These are phyloP conservation scores for Heliconius nattereri DNA, from an alignment of 1,140 invertebrate species.

Conservation along the genomic window DNA sequence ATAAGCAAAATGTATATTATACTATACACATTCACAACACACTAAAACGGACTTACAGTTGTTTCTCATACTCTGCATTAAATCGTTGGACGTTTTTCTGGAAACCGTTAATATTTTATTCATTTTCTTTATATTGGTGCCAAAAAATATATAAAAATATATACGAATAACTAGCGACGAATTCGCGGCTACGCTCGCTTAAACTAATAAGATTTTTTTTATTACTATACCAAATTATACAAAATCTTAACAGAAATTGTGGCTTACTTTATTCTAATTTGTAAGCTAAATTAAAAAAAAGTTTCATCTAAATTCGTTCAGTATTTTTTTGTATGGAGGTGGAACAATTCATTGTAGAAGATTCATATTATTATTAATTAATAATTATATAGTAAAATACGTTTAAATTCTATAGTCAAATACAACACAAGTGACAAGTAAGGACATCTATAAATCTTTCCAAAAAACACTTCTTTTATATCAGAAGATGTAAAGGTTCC, in stretches of 20 bases:
- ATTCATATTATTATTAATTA: too few species aligned
- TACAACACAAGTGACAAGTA: not conserved
- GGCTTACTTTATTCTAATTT: too few species aligned
- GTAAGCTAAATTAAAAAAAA: too few species aligned
- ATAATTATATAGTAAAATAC: too few species aligned
- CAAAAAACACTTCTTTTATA: not conserved
- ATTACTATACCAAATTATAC: too few species aligned
- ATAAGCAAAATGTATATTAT: not conserved
- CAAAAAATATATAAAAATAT: constrained; percentile 3
- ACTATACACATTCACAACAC: constrained; percentile 69
- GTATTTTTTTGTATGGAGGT: too few species aligned
- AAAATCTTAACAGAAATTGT: too few species aligned
- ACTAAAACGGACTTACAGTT: constrained; percentile 77
- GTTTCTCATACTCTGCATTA: constrained; percentile 76
- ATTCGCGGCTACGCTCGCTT: too few species aligned
- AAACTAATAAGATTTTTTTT: too few species aligned
- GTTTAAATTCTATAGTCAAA: too few species aligned
- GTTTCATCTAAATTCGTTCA: too few species aligned
- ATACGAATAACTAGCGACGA: not conserved
- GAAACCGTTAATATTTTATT: constrained; percentile 51
- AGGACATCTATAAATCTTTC: not conserved
- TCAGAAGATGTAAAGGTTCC: not conserved
- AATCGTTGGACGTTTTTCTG: constrained; percentile 78
- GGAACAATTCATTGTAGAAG: too few species aligned
- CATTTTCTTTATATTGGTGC: constrained; percentile 48